phyloP scores from a whole-genome alignment of 1,140 invertebrate species.

The Anastatus disparis region DNA sequence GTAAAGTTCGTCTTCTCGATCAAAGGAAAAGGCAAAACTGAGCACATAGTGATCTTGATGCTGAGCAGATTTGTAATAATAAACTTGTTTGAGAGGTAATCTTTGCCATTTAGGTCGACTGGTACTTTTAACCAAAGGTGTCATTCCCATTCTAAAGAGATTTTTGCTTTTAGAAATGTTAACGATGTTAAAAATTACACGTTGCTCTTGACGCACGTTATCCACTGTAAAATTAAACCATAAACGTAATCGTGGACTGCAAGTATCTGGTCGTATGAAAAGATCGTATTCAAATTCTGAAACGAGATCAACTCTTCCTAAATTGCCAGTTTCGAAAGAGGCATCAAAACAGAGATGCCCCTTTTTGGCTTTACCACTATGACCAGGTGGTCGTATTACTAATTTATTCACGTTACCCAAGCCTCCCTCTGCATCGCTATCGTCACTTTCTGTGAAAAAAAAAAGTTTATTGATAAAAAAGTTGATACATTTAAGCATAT shows the following conservation, averaged over 20 bases:
- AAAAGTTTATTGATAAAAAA: too few species aligned
- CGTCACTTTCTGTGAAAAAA: constrained; percentile 93
- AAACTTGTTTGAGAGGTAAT: constrained; percentile 76
- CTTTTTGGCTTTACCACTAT: constrained; percentile 91
- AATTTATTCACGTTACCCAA: constrained; percentile 93
- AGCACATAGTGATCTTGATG: constrained; percentile 94
- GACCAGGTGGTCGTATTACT: constrained; percentile 91
- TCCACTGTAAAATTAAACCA: constrained; percentile 99
- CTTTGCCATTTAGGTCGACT: constrained; percentile 90
- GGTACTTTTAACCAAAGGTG: constrained; percentile 92
- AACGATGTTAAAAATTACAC: constrained; percentile 97
- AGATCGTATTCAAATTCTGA: constrained; percentile 96
- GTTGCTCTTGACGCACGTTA: constrained; percentile 93
- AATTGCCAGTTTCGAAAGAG: constrained; percentile 95
- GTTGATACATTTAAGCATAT: too few species aligned
- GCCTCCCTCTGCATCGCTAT: constrained; percentile 93
- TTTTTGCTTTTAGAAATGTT: constrained; percentile 94
- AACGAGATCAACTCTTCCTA: constrained; percentile 93
- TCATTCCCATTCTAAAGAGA: constrained; percentile 90
- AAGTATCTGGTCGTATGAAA: constrained; percentile 95
- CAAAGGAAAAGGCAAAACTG: constrained; percentile 94
- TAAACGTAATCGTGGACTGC: constrained; percentile 89
- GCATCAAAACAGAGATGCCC: constrained; percentile 98
- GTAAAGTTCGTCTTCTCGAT: constrained; percentile 92
- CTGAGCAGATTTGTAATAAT: constrained; percentile 90